These are phyloP conservation scores for Leucophora obtusa DNA, from an alignment of 2,888 invertebrate genomes.

Conservation along the genomic window DNA sequence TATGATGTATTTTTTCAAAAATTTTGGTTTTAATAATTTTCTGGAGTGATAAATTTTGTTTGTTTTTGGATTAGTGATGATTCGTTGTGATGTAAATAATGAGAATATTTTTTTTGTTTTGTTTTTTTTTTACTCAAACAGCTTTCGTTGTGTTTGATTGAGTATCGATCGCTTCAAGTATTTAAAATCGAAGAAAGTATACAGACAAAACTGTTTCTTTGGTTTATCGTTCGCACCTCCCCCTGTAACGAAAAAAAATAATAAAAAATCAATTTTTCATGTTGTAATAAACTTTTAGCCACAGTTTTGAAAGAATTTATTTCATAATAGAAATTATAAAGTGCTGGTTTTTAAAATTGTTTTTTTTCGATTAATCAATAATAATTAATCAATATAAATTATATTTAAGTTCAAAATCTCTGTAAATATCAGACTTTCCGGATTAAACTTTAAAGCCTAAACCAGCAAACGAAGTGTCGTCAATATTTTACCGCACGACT, in stretches of 20 bases:
- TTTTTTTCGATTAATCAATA: no score
- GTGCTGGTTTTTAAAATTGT: no score
- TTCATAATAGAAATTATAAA: no score
- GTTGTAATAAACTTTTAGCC: not conserved
- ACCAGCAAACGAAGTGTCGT: no score
- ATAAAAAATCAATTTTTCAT: not conserved
- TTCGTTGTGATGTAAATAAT: slow-evolving; percentile 41
- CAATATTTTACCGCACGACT: no score
- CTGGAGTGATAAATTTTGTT: slow-evolving; percentile 18
- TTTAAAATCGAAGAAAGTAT: slow-evolving; percentile 72
- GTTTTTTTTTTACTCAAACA: slow-evolving; percentile 57
- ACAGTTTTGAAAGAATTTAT: not conserved
- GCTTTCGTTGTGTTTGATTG: slow-evolving; percentile 60
- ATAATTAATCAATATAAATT: no score
- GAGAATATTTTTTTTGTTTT: slow-evolving; percentile 15
- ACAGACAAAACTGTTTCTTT: slow-evolving; percentile 65
- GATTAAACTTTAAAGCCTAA: no score
- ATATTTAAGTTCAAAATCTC: no score
- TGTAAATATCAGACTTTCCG: no score
- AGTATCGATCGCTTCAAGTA: slow-evolving; percentile 69
- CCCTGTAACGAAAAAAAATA: slow-evolving; percentile 70
- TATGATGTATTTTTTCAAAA: slow-evolving; percentile 17
- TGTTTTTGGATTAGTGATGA: slow-evolving; percentile 26
- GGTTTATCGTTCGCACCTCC: slow-evolving; percentile 77
- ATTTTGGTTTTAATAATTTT: slow-evolving; percentile 15